Evolutionary conservation across 2,113 vertebrate genomes (phyloP), one percentile per base, ranked within the genome.

Genomic region (Coracopsis vasa): DNA sequence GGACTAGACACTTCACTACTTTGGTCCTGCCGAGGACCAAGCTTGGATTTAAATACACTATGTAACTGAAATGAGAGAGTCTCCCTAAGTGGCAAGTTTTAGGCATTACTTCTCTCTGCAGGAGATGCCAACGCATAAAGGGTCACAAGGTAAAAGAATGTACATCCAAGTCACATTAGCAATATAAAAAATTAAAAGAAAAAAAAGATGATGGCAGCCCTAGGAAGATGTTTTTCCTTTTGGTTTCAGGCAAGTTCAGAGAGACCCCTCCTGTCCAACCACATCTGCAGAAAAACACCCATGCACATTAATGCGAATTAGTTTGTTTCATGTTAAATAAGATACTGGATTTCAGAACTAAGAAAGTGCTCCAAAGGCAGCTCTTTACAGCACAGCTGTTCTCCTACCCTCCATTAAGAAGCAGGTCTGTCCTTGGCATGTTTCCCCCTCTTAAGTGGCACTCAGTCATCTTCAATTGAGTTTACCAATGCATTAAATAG

Each of bases 21-120:
- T 70, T 4, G 14, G 65, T 45, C 51, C 20, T 0, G 0, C 9
- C 13, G 33, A 28, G 21, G 61, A 66, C 25, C 45, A 23, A 50
- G 54, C 51, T 51, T 13, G 5, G 45, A 64, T 90, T 60, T 44
- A 78, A 93, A 86, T 10, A 45, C 6, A 5, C 13, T 18, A 1
- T 1, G 15, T 60, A 70, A 79, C 0, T 47, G 51, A 86, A 86
- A 71, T 8, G 11, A 35, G 54, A 39, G 2, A 3, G 14, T 9
- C 44, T 60, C 61, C 47, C 71, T 13, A 80, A 71, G 33, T 13
- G 16, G 44, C 13, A 74, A 56, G 27, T 48, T 86, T 64, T 27
- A n/a, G 28, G 11, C 23, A 80, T 51, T 70, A 44, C 60, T 73
- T 44, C 48, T 74, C 31, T 62, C 29, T 28, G 18, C 29, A 84